These are phyloP conservation scores for Calameuta filiformis DNA, from an alignment of 2,888 invertebrate species.

Conservation along the genomic window DNA sequence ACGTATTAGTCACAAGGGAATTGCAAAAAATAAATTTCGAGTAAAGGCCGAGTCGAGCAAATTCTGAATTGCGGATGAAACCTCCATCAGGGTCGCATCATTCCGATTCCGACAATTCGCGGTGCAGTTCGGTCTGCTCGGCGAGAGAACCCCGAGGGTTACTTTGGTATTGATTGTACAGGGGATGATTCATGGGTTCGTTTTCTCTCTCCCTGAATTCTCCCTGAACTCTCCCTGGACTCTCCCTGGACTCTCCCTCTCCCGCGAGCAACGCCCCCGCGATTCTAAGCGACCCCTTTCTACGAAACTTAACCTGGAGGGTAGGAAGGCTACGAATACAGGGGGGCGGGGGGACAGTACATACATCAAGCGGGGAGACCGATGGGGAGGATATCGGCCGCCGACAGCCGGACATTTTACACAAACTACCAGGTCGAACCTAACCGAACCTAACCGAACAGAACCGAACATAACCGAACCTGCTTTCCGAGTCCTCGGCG, in stretches of 20 bases:
- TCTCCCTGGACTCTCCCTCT: conserved; percentile 21
- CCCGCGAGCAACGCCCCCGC: conserved; percentile 42
- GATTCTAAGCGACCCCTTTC: conserved; percentile 48
- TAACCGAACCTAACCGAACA: not conserved
- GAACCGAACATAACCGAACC: not conserved
- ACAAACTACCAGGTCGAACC: conserved; percentile 6
- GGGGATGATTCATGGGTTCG: conserved; percentile 61
- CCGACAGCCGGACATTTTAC: conserved; percentile 23
- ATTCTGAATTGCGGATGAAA: not conserved
- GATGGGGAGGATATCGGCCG: conserved; percentile 23
- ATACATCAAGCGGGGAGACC: conserved; percentile 1
- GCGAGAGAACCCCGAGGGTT: conserved; percentile 38
- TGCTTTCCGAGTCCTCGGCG: too few species aligned
- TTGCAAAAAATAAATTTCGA: too few species aligned
- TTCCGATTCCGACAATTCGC: conserved; percentile 21
- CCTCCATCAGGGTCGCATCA: conserved; percentile 10
- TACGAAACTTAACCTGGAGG: conserved; percentile 9
- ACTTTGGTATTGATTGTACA: conserved; percentile 61
- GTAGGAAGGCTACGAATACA: not conserved
- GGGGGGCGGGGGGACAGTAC: too few species aligned
- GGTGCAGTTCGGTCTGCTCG: too few species aligned
- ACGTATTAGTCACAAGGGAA: too few species aligned
- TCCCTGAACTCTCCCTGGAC: conserved; percentile 27
- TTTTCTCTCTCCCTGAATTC: conserved; percentile 22
- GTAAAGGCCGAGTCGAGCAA: not conserved